Evolutionary conservation across 2,888 invertebrate genomes (phyloP), one percentile per base, ranked within the genome.

Genomic region (Agriopis leucophaearia): DNA sequence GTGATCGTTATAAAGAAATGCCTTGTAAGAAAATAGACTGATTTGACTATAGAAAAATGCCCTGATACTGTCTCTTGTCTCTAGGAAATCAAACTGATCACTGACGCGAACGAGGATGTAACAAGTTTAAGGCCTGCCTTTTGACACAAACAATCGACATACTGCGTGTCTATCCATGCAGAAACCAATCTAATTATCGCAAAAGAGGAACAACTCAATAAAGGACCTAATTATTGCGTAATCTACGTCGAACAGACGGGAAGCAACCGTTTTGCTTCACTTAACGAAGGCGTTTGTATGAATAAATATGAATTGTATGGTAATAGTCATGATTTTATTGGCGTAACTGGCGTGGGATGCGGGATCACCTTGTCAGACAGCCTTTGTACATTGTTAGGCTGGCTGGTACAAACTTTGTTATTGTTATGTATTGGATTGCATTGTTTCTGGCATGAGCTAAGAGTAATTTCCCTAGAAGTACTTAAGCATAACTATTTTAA

Each of bases 191-290:
- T 63, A 63, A 63, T 63, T 59, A 59, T 68, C 42, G 52, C 40
- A 50, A 64, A 66, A 71, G 68, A 67, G 72, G 72, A 71, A 74
- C 66, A 69, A 69, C 64, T 60, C 66, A 71, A 65, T 71, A 64
- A 58, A 63, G 68, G 74, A 50, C 18, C 8, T 59, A 78, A 79
- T 81, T 75, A 78, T 80, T 79, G 66, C 66, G 73, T 74, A 78
- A 81, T 74, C 70, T 69, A 64, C 65, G 68, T 73, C 73, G 74
- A 69, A 70, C 70, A 72, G 71, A 81, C 84, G 78, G 89, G 89
- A 88, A 89, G 88, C 79, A 79, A 83, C 75, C 82, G 80, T 82
- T 89, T 89, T 86, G 87, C 84, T 82, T 83, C 83, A 84, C 82
- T 85, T 81, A 81, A 71, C 75, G 82, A 81, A 84, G 87, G 86